phyloP scores from a whole-genome alignment of 2,113 vertebrate genomes.

The Desmodus rotundus region DNA sequence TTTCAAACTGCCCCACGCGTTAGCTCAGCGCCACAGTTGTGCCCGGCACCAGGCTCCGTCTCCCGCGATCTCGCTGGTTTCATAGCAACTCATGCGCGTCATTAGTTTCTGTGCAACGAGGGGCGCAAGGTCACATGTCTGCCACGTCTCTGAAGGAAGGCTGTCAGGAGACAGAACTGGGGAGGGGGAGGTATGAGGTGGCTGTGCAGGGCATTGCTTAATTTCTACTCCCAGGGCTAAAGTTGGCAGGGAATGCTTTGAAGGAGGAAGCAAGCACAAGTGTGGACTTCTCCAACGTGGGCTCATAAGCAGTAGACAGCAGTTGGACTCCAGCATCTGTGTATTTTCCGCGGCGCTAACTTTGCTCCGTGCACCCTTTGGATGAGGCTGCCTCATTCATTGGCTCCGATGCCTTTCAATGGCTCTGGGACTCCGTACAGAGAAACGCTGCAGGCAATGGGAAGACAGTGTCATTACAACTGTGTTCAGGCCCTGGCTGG shows the following conservation, averaged over 20 bases:
- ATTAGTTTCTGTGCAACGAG: background rate
- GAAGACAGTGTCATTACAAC: background rate
- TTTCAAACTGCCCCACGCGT: background rate
- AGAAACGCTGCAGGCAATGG: background rate
- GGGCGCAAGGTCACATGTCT: background rate
- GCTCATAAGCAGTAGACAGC: background rate
- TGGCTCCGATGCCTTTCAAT: background rate
- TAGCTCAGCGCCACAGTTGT: fast-evolving
- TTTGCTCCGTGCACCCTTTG: background rate
- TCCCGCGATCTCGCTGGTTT: background rate
- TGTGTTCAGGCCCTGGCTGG: too few species aligned
- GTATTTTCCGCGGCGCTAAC: too few species aligned
- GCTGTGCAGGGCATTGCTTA: background rate
- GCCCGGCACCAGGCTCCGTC: fast-evolving
- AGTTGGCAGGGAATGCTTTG: background rate
- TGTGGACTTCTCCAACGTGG: background rate
- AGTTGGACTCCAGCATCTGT: background rate
- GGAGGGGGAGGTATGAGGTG: fast-evolving
- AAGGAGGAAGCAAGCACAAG: too few species aligned
- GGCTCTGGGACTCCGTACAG: background rate
- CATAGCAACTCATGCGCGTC: background rate
- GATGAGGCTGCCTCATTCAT: background rate
- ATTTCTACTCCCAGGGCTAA: background rate
- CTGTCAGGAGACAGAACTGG: background rate
- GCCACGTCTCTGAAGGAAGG: background rate